A percentile compares a stretch with the other conserved stretches of the same genome.
Evolutionary conservation across 2,797 vertebrate species (phyloP).

Genomic region (Coilia nasus): DNA sequence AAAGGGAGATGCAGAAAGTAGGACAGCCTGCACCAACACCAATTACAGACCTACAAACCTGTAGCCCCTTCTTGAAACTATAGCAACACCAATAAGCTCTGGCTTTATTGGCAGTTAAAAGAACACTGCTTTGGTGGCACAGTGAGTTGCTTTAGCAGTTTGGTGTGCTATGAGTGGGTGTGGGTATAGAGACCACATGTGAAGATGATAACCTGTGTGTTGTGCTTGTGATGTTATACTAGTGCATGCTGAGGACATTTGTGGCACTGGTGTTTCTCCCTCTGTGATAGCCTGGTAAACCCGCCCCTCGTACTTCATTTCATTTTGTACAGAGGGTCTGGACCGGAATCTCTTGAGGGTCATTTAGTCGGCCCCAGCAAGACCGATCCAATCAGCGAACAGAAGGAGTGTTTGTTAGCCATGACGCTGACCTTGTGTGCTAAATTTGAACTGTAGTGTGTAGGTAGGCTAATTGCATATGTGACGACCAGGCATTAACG

Average conservation of each 20-base stretch:
- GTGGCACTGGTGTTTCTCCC: too few relatives aligned
- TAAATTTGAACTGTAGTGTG: too few relatives aligned
- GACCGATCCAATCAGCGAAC: too few relatives aligned
- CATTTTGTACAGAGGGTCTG: too few relatives aligned
- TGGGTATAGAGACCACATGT: not conserved
- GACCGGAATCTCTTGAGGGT: too few relatives aligned
- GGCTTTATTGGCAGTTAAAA: not conserved
- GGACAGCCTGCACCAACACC: constrained; percentile 33
- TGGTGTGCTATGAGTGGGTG: not conserved
- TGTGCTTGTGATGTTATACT: not conserved
- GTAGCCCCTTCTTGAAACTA: not conserved
- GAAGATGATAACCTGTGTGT: not conserved
- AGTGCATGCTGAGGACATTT: not conserved
- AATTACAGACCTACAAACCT: not conserved
- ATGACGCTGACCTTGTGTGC: too few relatives aligned
- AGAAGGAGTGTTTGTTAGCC: too few relatives aligned
- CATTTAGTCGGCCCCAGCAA: too few relatives aligned
- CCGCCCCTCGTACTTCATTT: too few relatives aligned
- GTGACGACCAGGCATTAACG: too few relatives aligned
- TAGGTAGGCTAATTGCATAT: too few relatives aligned
- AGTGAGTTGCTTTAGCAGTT: not conserved
- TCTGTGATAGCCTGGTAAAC: too few relatives aligned
- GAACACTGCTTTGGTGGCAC: not conserved
- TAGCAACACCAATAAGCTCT: not conserved
- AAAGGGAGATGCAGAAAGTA: not conserved